Evolutionary conservation across 2,888 invertebrate species (phyloP), one percentile per base, ranked within the genome.

Genomic region (Acholoe squamosa): DNA sequence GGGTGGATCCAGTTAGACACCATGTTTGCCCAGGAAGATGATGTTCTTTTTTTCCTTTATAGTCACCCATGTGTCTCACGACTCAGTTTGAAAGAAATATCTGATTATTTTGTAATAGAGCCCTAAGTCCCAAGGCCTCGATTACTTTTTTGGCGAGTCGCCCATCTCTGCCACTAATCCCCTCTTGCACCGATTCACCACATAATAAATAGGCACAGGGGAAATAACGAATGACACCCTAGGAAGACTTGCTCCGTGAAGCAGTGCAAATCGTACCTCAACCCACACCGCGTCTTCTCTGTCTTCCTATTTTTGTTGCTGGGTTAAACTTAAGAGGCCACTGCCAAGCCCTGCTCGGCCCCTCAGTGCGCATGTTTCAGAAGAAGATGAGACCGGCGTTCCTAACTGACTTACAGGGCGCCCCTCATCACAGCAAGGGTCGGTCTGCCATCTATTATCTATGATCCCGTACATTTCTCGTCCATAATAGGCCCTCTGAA

Each of bases 371-470:
- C 76, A 76, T 31, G 5, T 31, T 16, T 31, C 3, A 25, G 28
- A 28, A 14, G 22, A n/a, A 25, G 76, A 25, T 76, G 76, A 10
- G 76, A 25, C 31, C 16, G 25, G 76, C 76, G 28, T 76, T 31
- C 31, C 25, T 76, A 76, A 76, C 76, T 76, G 80, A 80, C 80
- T 80, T 80, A 80, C 34, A 43, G 43, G 43, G 34, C 34, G 33
- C 16, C 43, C 34, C 22, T 80, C 80, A 80, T 80, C 80, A 80
- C 80, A 43, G 12, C 80, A 7, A 34, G 19, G 12, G 34, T 33
- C 76, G 28, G 34, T 43, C 80, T 80, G 80, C 22, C 80, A 80
- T 80, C 80, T 43, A 80, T 80, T 80, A 80, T 80, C 34, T 33
- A 80, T 43, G 43, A 16, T 34, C 34, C 80, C 80, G 5, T 80